These are phyloP conservation scores for Ophion costatus DNA, from an alignment of 2,888 invertebrate genomes.

Conservation along the genomic window DNA sequence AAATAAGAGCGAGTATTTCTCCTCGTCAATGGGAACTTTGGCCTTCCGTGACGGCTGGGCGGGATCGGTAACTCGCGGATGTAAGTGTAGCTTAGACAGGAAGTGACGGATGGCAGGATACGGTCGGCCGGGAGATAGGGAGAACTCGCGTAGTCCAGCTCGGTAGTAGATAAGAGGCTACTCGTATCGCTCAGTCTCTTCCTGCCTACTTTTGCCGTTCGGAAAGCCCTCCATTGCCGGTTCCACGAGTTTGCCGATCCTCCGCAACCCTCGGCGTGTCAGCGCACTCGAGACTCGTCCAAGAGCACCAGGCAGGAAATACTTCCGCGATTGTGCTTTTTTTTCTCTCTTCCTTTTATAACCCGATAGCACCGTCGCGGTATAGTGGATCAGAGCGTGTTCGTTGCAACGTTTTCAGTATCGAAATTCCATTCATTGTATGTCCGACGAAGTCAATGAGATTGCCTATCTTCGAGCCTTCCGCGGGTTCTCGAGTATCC, in stretches of 20 bases:
- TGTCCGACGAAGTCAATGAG: no score
- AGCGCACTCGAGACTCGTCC: constrained; percentile 55
- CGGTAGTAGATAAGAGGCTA: constrained; percentile 71
- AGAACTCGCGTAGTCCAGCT: constrained; percentile 60
- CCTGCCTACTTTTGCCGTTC: constrained; percentile 72
- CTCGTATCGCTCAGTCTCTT: constrained; percentile 75
- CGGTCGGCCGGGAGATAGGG: constrained; percentile 76
- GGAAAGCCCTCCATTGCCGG: neutral
- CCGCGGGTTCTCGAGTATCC: no score
- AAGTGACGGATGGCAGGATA: constrained; percentile 78
- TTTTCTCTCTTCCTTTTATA: neutral
- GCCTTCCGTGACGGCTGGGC: neutral
- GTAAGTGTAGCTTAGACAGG: constrained; percentile 73
- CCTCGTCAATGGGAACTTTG: constrained; percentile 12
- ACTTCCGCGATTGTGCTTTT: constrained; percentile 54
- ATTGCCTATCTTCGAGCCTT: no score
- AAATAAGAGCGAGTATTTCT: neutral
- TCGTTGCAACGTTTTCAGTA: no score
- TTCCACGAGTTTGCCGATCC: constrained; percentile 51
- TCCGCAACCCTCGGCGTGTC: constrained; percentile 49
- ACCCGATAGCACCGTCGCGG: neutral
- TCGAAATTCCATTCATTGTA: no score
- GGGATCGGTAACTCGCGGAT: constrained; percentile 49
- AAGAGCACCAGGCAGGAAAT: constrained; percentile 54
- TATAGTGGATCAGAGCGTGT: no score